Conservation (phyloP, 2,113 vertebrate genomes). For the Semicossyphus pulcher region DNA sequence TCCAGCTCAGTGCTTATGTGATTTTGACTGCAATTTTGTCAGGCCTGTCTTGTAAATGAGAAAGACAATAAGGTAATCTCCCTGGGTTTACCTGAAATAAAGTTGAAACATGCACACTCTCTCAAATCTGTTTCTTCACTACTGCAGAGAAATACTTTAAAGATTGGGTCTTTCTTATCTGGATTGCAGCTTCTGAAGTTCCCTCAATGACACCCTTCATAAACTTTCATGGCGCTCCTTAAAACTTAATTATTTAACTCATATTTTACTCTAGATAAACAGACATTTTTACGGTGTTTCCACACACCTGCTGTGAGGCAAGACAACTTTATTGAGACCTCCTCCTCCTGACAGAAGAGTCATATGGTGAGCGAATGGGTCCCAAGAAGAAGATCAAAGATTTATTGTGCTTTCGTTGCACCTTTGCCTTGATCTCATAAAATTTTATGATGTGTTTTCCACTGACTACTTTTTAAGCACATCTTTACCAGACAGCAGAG, state of each 20-base stretch:
- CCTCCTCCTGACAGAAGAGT: slow-evolving; percentile 33
- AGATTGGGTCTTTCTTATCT: background rate
- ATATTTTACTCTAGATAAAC: background rate
- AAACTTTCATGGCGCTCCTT: background rate
- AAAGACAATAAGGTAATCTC: slow-evolving; percentile 44
- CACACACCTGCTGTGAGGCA: slow-evolving; percentile 25
- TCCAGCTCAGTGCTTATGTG: slow-evolving; percentile 44
- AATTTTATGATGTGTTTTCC: slow-evolving; percentile 72
- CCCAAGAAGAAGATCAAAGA: slow-evolving; percentile 49
- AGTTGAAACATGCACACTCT: slow-evolving; percentile 37
- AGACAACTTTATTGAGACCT: background rate
- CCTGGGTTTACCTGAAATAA: slow-evolving; percentile 27
- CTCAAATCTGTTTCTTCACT: slow-evolving; percentile 6
- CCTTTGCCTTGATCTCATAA: slow-evolving; percentile 64
- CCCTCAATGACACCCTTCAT: background rate
- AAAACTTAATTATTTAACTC: slow-evolving; percentile 1
- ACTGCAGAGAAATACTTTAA: background rate
- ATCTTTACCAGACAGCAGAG: slow-evolving; percentile 69
- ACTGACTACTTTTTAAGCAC: slow-evolving; percentile 69
- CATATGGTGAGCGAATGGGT: slow-evolving; percentile 49
- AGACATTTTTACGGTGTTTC: background rate
- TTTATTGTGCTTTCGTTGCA: slow-evolving; percentile 62
- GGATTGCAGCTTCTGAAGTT: background rate
- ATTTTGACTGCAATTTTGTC: slow-evolving; percentile 46
- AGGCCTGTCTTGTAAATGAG: slow-evolving; percentile 33